Percentiles rank a stretch among this genome's conserved stretches.
Conservation (phyloP, 1,140 invertebrate genomes). For the Drosophila melanica region DNA sequence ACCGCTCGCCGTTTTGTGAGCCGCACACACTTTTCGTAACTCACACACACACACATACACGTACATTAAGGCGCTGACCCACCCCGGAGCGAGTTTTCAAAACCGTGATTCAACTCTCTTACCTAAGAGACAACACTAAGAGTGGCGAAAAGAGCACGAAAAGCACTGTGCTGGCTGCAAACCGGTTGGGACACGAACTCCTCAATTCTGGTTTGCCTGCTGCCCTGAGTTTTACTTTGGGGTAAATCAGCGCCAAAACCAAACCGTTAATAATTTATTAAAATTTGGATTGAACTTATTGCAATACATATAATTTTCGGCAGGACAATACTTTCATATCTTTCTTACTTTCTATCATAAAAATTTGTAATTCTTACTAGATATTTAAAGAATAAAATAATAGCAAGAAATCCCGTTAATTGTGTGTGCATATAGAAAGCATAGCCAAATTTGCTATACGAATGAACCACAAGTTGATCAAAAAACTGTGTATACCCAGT, state of each 20-base stretch:
- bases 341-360: too few species aligned
- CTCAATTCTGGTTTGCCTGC: slow-evolving; percentile 4
- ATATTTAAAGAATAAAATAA: too few species aligned
- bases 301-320: too few species aligned
- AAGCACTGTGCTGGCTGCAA: slow-evolving; percentile 18
- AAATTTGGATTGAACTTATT: too few species aligned
- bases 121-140: slow-evolving; percentile 5
- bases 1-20: slow-evolving; percentile 8
- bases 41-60: slow-evolving; percentile 4
- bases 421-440: too few species aligned
- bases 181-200: slow-evolving; percentile 17
- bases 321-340: too few species aligned
- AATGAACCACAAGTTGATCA: too few species aligned
- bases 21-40: slow-evolving; percentile 9
- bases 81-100: slow-evolving; percentile 45
- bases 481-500: not conserved
- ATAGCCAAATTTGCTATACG: too few species aligned
- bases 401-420: too few species aligned
- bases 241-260: not conserved
- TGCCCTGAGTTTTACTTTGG: too few species aligned
- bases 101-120: slow-evolving; percentile 16
- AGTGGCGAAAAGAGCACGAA: slow-evolving; percentile 6
- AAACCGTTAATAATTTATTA: too few species aligned
- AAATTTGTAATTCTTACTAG: too few species aligned
- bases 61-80: slow-evolving; percentile 34